phyloP scores from a whole-genome alignment of 2,113 vertebrate species.

The Symphodus melops region DNA sequence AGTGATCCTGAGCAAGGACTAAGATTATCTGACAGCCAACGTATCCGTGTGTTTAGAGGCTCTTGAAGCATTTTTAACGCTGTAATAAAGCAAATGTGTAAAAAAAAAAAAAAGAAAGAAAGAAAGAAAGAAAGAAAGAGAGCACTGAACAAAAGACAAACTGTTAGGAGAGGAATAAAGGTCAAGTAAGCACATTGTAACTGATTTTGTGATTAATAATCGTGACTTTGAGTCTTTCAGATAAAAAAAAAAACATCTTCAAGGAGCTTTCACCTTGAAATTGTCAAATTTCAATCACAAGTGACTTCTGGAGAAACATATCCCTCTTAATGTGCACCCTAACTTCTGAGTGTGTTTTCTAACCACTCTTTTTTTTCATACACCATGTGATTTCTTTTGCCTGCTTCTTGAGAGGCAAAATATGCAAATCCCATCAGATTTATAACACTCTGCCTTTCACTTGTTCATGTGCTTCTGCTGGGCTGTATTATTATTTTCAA shows the following conservation, averaged over 20 bases:
- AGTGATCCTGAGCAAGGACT: slow-evolving; percentile 28
- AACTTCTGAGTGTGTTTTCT: slow-evolving; percentile 53
- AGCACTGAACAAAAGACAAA: slow-evolving; percentile 28
- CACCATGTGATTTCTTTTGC: slow-evolving; percentile 57
- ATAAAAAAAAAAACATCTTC: slow-evolving; percentile 28
- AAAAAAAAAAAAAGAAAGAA: slow-evolving; percentile 34
- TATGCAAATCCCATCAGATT: slow-evolving; percentile 80
- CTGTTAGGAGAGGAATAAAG: slow-evolving; percentile 18
- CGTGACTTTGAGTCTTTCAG: slow-evolving; percentile 46
- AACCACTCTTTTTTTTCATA: slow-evolving; percentile 21
- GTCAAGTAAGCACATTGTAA: slow-evolving; percentile 50
- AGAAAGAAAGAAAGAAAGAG: slow-evolving; percentile 25
- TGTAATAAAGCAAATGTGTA: slow-evolving; percentile 32
- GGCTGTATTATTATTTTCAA: slow-evolving; percentile 79
- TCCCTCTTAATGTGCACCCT: slow-evolving; percentile 52
- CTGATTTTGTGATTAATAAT: slow-evolving; percentile 62
- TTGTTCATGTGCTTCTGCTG: slow-evolving; percentile 65
- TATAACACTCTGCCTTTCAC: slow-evolving; percentile 76
- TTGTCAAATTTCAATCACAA: slow-evolving; percentile 51
- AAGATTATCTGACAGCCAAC: slow-evolving; percentile 35
- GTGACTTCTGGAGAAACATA: slow-evolving; percentile 52
- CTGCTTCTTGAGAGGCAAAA: slow-evolving; percentile 66
- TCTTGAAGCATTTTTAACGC: slow-evolving; percentile 16
- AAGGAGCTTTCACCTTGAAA: slow-evolving; percentile 57
- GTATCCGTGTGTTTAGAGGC: slow-evolving; percentile 26